Conservation (phyloP, 2,797 vertebrate species). For the Pempheris klunzingeri region DNA sequence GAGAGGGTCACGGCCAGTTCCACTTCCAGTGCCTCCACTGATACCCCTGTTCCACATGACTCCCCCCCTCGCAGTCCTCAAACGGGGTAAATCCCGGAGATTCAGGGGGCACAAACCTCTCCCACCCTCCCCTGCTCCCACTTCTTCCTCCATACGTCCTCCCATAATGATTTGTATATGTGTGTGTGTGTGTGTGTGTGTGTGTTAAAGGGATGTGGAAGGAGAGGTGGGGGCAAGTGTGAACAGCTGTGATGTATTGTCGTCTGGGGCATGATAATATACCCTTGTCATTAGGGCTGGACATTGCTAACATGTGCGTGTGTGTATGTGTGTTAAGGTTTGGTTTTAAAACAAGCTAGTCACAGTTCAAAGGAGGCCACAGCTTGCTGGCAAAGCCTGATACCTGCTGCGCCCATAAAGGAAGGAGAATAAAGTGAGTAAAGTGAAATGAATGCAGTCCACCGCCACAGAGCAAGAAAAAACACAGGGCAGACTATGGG, state of each 20-base stretch:
- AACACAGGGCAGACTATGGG: slow-evolving; percentile 47
- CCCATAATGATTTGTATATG: slow-evolving; percentile 73
- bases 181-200: slow-evolving; percentile 37
- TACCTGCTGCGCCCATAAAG: slow-evolving; percentile 78
- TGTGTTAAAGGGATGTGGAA: slow-evolving; percentile 55
- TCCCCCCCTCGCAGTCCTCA: slow-evolving; percentile 6
- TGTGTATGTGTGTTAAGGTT: slow-evolving; percentile 35
- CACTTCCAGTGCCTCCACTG: slow-evolving; percentile 60
- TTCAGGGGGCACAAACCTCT: slow-evolving; percentile 52
- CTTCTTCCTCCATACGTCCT: slow-evolving; percentile 54
- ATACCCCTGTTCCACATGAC: slow-evolving; percentile 42
- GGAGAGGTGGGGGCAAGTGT: slow-evolving; percentile 65
- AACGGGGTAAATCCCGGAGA: slow-evolving; percentile 55
- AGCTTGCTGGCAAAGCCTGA: slow-evolving; percentile 55
- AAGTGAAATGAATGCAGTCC: slow-evolving; percentile 66
- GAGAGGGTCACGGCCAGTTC: slow-evolving; percentile 69
- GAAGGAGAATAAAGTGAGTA: slow-evolving; percentile 58
- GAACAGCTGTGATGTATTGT: slow-evolving; percentile 82
- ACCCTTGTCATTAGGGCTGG: slow-evolving; percentile 74
- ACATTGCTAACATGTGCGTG: slow-evolving; percentile 73
- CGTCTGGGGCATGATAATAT: slow-evolving; percentile 74
- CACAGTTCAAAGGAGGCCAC: slow-evolving; percentile 79
- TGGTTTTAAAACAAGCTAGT: slow-evolving; percentile 47
- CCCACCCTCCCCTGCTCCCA: slow-evolving; percentile 42
- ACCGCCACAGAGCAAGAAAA: slow-evolving; percentile 24